Base-by-base conservation (phyloP, 1,140 invertebrate genomes). In the Zaprionus tsacasi region DNA sequence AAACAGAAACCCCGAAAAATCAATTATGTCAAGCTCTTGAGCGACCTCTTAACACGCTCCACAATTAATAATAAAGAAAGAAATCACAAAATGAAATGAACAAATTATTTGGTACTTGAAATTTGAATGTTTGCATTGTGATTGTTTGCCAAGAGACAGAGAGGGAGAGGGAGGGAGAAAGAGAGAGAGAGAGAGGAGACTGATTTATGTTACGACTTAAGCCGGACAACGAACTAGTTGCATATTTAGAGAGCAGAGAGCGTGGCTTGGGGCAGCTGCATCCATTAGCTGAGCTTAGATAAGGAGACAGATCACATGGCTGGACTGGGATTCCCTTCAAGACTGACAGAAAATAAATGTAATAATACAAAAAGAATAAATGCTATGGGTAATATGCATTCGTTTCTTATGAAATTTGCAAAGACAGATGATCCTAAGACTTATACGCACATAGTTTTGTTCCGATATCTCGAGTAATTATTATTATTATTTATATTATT, bases 201-300 rank as follows among this genome's bases (percentile, higher is more conserved):
- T 87, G 83, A 87, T 82, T 87, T 88, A 87, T 87, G 82, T 75
- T 45, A 67, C 72, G 70, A 82, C 82, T 87, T 82, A 71, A 61
- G 82, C 69, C 69, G 71, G 80, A 88, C 82, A 87, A 78, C 76
- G 83, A 80, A 87, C 88, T 88, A 88, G 82, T 88, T 77, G 83
- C 66, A 25, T 74, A 70, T 78, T 69, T 63, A 82, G 70, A 59
- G 73, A 66, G 48, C 15, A 82, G 70, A 59, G 73, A 66, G 48
- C 15, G 61, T 63, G 75, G 76, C 57, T 66, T 75, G 72, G 70
- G 67, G 76, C 77, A 82, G 79, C 79, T 88, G 82, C 82, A 78
- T 87, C 82, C 82, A 87, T 87, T 87, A 87, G 82, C 77, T 71
- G 76, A 55, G 70, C 70, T 79, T 68, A 88, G 81, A 82, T 81